phyloP scores from a whole-genome alignment of 2,888 invertebrate genomes.

The Nymphalis polychloros region DNA sequence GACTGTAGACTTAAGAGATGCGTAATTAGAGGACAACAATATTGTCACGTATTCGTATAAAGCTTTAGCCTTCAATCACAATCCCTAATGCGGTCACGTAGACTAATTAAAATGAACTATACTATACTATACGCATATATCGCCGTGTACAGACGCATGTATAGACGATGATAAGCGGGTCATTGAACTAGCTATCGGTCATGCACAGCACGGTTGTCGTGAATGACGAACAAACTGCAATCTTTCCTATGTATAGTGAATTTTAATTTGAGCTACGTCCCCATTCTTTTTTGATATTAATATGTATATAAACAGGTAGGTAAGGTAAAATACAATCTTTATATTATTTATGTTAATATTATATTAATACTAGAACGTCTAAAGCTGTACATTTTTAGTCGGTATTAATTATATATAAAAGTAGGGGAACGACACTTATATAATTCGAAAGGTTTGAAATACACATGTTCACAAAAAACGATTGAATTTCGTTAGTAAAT shows the following conservation, averaged over 20 bases:
- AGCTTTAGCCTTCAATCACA: background rate
- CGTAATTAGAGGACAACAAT: slow-evolving; percentile 9
- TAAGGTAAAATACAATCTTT: no score
- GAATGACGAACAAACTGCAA: slow-evolving; percentile 40
- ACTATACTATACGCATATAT: slow-evolving; percentile 3
- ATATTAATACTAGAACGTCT: no score
- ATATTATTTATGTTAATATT: no score
- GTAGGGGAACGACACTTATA: no score
- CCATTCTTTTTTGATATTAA: no score
- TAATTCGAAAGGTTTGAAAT: no score
- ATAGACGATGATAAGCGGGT: slow-evolving; percentile 54
- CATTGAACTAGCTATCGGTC: slow-evolving; percentile 70
- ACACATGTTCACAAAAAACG: no score
- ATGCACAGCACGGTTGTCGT: slow-evolving; percentile 46
- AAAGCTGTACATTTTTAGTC: no score
- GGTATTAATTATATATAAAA: no score
- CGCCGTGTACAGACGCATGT: slow-evolving; percentile 41
- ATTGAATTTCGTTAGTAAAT: no score
- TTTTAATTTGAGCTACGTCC: slow-evolving; percentile 35
- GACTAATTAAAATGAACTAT: slow-evolving; percentile 16
- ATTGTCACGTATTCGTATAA: slow-evolving; percentile 23
- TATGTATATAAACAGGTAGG: no score
- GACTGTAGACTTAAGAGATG: background rate
- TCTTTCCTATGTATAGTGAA: slow-evolving; percentile 36
- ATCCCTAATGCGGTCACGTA: slow-evolving; percentile 2